Evolutionary conservation across 2,888 invertebrate genomes (phyloP).

Genomic region (Lapara coniferarum): DNA sequence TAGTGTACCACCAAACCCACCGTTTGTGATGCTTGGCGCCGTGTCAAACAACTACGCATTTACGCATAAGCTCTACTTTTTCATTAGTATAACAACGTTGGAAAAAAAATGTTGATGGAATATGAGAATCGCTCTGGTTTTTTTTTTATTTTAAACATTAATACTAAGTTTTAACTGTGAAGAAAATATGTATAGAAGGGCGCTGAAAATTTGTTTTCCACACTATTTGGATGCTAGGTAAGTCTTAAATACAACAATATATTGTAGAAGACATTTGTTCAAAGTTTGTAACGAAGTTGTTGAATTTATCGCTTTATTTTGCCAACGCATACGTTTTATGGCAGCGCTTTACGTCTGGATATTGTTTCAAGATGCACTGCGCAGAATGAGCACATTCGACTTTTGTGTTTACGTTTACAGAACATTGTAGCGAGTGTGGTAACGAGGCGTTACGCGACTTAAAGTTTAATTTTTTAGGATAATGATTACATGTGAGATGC

Average conservation of each 20-base stretch:
- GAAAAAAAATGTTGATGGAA: no score
- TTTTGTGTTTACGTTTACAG: neutral
- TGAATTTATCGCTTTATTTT: neutral
- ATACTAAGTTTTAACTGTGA: no score
- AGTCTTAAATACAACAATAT: neutral
- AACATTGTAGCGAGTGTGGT: neutral
- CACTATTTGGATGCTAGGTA: neutral
- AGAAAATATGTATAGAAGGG: no score
- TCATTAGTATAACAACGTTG: no score
- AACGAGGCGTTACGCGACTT: no score
- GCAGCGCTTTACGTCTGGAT: neutral
- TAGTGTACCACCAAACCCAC: slow-evolving; percentile 14
- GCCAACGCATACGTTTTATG: neutral
- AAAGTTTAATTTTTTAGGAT: no score
- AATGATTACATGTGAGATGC: no score
- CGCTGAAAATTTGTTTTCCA: neutral
- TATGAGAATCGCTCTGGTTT: no score
- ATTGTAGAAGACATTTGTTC: neutral
- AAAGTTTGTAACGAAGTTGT: neutral
- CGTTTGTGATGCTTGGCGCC: slow-evolving; percentile 28
- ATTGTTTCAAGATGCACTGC: neutral
- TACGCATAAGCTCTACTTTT: neutral
- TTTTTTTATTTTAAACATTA: no score
- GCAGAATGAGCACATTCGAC: neutral
- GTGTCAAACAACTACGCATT: slow-evolving; percentile 20